Evolutionary conservation across 2,888 invertebrate genomes (phyloP), one percentile per base, ranked within the genome.

Genomic region (Dryadula phaetusa): DNA sequence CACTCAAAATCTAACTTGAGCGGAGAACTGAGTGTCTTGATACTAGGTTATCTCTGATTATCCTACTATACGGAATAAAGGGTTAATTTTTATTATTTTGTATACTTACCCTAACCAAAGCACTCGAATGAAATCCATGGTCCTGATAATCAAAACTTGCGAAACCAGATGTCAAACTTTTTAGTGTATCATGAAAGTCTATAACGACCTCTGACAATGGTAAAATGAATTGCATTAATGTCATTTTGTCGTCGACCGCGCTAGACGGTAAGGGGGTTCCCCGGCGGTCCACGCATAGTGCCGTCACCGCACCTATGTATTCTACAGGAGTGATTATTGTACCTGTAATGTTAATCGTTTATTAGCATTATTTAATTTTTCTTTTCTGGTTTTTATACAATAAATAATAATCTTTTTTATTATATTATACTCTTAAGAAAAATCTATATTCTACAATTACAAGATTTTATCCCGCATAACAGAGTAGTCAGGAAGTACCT

Each of bases 141-240:
- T 98, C 96, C 85, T 98, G 98, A 81, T 98, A 98, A 86, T 98
- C 98, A 82, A 98, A 98, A 82, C 97, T 97, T 0, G 98, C 99
- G 90, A 98, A 99, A 34, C 99, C 99, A 0, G 98, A 98, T 3
- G 97, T 96, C 18, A 97, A 78, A 14, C 97, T 96, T 87, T 99
- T 99, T 2, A 99, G 90, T 3, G 94, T 94, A 82, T 99, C 99
- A 81, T 98, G 98, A 85, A 99, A 99, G 86, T 99, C 99, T 8
- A 98, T 89, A 14, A 99, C 96, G 28, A 99, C 96, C 93, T 99
- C 99, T 76, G 96, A 97, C 6, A 99, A 90, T 0, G 99, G 99
- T 61, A 99, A 87, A 42, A 95, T 88, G 80, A 96, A 98, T 76
- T 96, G 96, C 82, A 99, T 83, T 90, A 99, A 94, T 0, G 98